phyloP scores from a whole-genome alignment of 2,797 vertebrate genomes.

The Cryptoprocta ferox region DNA sequence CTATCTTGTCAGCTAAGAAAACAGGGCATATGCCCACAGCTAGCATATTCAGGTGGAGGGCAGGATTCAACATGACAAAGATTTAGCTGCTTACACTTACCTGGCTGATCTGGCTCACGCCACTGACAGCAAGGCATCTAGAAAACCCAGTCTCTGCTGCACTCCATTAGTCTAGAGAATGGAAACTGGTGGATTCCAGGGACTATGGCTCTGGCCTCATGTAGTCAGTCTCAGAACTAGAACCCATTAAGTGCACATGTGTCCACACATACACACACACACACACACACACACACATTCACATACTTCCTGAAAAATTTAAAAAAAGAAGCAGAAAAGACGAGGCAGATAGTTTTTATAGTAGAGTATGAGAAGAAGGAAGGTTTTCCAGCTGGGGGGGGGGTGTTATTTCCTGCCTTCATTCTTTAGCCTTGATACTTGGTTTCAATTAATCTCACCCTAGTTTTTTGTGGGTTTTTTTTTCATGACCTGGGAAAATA shows the following conservation, averaged over 20 bases:
- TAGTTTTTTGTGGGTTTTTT: neutral
- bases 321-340: slow-evolving; percentile 40
- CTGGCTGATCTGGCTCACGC: neutral
- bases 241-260: neutral
- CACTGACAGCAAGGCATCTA: neutral
- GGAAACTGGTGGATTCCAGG: neutral
- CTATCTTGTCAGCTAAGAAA: neutral
- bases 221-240: neutral
- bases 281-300: neutral
- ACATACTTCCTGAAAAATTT: neutral
- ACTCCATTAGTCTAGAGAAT: neutral
- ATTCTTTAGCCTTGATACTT: neutral
- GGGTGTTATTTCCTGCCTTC: neutral
- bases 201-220: neutral
- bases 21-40: neutral
- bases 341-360: neutral
- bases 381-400: neutral
- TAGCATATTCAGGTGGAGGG: neutral
- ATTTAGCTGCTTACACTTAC: neutral
- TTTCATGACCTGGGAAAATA: slow-evolving; percentile 30
- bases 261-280: too few species aligned
- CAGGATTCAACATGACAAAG: slow-evolving; percentile 42
- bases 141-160: neutral
- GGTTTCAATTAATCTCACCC: neutral
- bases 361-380: slow-evolving; percentile 32